Percentiles rank a stretch among this genome's conserved stretches.
phyloP scores from a whole-genome alignment of 2,113 vertebrate genomes.

The Phrynosoma platyrhinos region DNA sequence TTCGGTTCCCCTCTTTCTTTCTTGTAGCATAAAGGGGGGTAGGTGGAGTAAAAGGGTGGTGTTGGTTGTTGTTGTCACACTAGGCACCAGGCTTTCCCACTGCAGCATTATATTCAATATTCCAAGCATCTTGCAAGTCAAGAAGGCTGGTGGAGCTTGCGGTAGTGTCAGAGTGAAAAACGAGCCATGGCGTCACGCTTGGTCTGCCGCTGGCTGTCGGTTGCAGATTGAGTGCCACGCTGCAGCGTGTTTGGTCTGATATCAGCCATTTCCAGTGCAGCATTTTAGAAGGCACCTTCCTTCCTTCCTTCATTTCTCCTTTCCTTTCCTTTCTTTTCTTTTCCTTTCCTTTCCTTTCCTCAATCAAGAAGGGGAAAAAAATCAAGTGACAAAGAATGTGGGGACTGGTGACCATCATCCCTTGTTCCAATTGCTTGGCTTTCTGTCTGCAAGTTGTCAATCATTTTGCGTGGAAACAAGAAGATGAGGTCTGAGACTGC shows the following conservation, averaged over 20 bases:
- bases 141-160: constrained; percentile 69
- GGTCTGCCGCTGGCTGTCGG: constrained; percentile 65
- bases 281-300: constrained; percentile 17
- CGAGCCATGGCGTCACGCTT: constrained; percentile 58
- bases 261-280: constrained; percentile 41
- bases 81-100: constrained; percentile 63
- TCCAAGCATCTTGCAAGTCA: constrained; percentile 72
- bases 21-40: constrained; percentile 10
- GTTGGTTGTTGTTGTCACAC: constrained; percentile 41
- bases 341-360: not conserved
- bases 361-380: not conserved
- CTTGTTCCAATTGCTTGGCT: constrained; percentile 36
- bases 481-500: not conserved
- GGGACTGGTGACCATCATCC: constrained; percentile 11
- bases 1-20: not conserved
- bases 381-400: constrained; percentile 37
- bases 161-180: constrained; percentile 80
- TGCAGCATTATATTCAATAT: constrained; percentile 70
- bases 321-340: not conserved
- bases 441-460: constrained; percentile 38
- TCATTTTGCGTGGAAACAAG: constrained; percentile 33
- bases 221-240: constrained; percentile 52
- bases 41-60: constrained; percentile 27
- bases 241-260: constrained; percentile 44
- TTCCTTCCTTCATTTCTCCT: not conserved